Evolutionary conservation across 2,113 vertebrate genomes (phyloP).

Genomic region (Mus pahari): DNA sequence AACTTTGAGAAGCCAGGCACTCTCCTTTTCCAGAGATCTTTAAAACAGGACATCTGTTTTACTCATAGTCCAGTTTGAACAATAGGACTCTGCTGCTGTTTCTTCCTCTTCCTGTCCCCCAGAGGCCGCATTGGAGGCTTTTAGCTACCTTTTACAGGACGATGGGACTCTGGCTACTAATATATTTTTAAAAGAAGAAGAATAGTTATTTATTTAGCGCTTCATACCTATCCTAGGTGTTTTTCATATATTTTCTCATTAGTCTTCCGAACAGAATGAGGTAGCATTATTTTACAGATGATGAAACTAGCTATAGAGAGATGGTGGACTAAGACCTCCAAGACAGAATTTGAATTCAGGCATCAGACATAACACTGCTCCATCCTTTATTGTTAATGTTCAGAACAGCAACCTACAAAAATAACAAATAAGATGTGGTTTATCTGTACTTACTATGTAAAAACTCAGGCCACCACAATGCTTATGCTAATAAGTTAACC

Average conservation of each 20-base stretch:
- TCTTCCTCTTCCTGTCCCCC: constrained; percentile 77
- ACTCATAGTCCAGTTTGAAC: constrained; percentile 68
- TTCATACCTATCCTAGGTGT: not conserved
- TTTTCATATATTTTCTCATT: not conserved
- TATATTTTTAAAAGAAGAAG: too few relatives aligned
- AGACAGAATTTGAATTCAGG: not conserved
- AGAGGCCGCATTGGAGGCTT: not conserved
- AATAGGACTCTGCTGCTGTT: constrained; percentile 65
- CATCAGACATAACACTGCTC: not conserved
- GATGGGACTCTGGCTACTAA: not conserved
- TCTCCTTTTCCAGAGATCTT: constrained; percentile 60
- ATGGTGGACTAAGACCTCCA: not conserved
- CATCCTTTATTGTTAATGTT: not conserved
- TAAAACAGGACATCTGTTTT: constrained; percentile 77
- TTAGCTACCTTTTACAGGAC: constrained; percentile 50
- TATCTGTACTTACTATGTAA: not conserved
- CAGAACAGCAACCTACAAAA: not conserved
- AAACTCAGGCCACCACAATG: not conserved
- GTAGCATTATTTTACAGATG: not conserved
- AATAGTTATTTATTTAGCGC: not conserved
- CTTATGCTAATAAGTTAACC: not conserved
- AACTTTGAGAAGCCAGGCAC: not conserved
- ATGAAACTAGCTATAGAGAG: not conserved
- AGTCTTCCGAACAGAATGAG: not conserved
- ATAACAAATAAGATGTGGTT: not conserved